Evolutionary conservation across 1,140 invertebrate species (phyloP), one percentile per base, ranked within the genome.

Genomic region (Matsumurasca onukii): DNA sequence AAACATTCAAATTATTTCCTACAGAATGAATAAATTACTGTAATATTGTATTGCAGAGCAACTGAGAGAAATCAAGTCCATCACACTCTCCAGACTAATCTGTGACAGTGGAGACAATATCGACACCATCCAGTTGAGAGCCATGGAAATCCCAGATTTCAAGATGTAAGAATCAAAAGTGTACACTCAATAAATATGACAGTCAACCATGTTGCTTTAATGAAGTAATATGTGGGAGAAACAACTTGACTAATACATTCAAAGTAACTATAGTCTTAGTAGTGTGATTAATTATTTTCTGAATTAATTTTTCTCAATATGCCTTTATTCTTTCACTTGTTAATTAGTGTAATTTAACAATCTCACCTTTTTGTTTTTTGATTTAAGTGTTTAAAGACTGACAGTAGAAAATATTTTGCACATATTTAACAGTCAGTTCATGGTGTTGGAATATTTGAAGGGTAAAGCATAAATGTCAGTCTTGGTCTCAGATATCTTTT

Each of bases 101-200:
- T 99, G 97, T 79, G 94, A 98, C 77, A 98, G 97, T 76, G 93
- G 91, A 1, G 95, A 98, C 77, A 84, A 93, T 61, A 91, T 97
- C 63, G 89, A 93, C 73, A 93, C 92, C 0, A 90, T 98, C 69
- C 97, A 98, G 79, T 84, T 93, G 17, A 94, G 96, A 79, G 94
- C 95, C 0, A 93, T 98, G 88, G 87, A 94, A 0, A 79, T 95
- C 70, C 91, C 93, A 0, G 92, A 95, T 82, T 90, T 93, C 76
- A 90, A 93, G 85, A 86, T 92, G 92, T 94, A 84, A 88, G 88
- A 2, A 45, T 13, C 9, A 59, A 48, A 17, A 27, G 30, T 63
- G 1, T 9, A 68, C 1, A 65, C 17, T 63, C 49, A 20, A 65
- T 15, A 27, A 68, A 65, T 66, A 64, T 15, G 25, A 31, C 34